phyloP scores from a whole-genome alignment of 2,113 vertebrate genomes.

The Labrus mixtus region DNA sequence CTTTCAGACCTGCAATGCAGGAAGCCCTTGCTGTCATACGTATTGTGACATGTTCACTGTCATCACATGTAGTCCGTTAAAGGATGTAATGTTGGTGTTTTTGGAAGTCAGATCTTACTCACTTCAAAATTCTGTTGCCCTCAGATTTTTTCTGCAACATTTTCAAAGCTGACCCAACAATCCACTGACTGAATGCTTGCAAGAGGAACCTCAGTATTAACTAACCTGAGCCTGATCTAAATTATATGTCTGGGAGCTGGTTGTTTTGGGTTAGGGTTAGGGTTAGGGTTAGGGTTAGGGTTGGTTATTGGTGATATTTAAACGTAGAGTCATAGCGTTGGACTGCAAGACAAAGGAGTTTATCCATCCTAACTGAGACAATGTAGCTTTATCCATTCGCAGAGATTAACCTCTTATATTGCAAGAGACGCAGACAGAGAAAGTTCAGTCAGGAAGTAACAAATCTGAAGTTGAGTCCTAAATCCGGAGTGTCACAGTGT shows the following conservation, averaged over 20 bases:
- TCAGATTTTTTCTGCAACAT: too few relatives aligned
- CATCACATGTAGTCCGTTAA: neutral
- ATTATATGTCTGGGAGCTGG: too few relatives aligned
- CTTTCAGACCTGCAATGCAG: neutral
- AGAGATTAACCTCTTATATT: neutral
- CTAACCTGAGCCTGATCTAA: too few relatives aligned
- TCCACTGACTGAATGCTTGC: too few relatives aligned
- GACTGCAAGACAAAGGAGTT: neutral
- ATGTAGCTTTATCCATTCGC: neutral
- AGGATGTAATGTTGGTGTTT: neutral
- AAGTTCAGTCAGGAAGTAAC: slow-evolving; percentile 3
- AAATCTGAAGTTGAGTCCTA: neutral
- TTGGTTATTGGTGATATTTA: neutral
- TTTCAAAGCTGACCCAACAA: too few relatives aligned
- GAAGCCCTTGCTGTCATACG: neutral
- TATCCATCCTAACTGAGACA: neutral
- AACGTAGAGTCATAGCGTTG: neutral
- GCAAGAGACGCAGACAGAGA: neutral
- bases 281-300: too few relatives aligned
- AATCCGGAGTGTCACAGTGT: slow-evolving; percentile 7
- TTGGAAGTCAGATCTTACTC: too few relatives aligned
- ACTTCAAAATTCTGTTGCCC: too few relatives aligned
- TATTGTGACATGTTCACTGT: neutral
- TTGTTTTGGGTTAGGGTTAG: too few relatives aligned
- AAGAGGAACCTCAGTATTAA: too few relatives aligned